Conservation (phyloP, 2,888 invertebrate genomes). For the Sphaerophoria rueppellii region DNA sequence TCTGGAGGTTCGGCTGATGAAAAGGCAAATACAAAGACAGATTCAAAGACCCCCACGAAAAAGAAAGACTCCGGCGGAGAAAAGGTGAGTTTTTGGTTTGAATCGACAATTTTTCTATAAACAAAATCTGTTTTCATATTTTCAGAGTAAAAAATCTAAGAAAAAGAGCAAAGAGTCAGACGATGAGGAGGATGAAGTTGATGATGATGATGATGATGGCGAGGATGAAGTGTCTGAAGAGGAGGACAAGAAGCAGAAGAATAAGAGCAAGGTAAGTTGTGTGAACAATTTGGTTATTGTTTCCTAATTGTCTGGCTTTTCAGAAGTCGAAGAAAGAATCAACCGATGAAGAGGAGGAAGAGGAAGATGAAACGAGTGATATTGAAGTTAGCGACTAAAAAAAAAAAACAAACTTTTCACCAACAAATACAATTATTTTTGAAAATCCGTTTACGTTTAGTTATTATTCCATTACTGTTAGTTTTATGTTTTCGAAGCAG, state of each 20-base stretch:
- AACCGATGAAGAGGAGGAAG: conserved; percentile 80
- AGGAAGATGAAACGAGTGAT: conserved; percentile 81
- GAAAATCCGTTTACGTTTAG: conserved; percentile 34
- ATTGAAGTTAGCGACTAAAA: conserved; percentile 78
- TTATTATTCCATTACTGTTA: conserved; percentile 53
- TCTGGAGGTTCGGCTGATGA: conserved; percentile 52
- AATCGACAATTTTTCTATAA: background rate
- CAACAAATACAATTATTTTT: background rate
- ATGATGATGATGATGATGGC: background rate
- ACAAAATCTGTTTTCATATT: background rate
- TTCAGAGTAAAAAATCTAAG: background rate
- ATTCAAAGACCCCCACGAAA: conserved; percentile 47
- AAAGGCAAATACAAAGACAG: conserved; percentile 33
- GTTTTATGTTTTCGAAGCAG: conserved; percentile 28
- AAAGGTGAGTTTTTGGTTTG: background rate
- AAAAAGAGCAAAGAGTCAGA: conserved; percentile 49
- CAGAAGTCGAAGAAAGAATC: background rate
- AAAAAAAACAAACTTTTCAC: conserved; percentile 72
- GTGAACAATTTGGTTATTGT: background rate
- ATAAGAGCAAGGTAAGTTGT: background rate
- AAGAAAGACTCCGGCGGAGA: conserved; percentile 38
- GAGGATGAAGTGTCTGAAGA: conserved; percentile 10
- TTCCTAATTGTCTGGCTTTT: background rate
- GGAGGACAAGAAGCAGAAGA: background rate
- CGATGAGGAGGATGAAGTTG: conserved; percentile 42